These are phyloP conservation scores for Diplogasteroides magnus DNA, from an alignment of 1,140 invertebrate species.

Conservation along the genomic window DNA sequence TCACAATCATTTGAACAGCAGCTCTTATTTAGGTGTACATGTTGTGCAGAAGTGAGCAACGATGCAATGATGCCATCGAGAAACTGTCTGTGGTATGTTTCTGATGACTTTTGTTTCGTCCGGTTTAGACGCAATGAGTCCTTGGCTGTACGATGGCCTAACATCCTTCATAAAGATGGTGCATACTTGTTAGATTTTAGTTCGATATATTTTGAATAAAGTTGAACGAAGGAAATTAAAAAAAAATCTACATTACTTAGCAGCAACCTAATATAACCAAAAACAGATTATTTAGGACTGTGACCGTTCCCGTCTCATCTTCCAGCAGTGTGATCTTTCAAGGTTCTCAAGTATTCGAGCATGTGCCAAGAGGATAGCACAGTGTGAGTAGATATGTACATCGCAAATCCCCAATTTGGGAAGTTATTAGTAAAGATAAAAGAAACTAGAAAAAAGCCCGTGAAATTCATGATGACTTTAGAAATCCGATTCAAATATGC, in stretches of 20 bases:
- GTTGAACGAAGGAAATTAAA: neutral
- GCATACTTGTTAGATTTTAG: too few species aligned
- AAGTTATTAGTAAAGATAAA: neutral
- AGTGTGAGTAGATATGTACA: too few species aligned
- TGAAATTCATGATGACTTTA: too few species aligned
- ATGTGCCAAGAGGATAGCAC: conserved; percentile 9
- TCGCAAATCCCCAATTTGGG: too few species aligned
- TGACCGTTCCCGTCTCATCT: neutral
- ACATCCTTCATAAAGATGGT: too few species aligned
- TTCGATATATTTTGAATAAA: too few species aligned
- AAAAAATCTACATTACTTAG: neutral
- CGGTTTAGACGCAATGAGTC: too few species aligned
- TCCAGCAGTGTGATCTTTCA: too few species aligned
- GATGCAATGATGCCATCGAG: conserved; percentile 18
- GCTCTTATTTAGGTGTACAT: conserved; percentile 21
- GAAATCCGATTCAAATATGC: conserved; percentile 24
- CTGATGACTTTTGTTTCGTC: too few species aligned
- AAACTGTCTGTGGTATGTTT: conserved; percentile 17
- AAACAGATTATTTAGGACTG: too few species aligned
- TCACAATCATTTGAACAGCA: neutral
- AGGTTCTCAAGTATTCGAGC: conserved; percentile 18
- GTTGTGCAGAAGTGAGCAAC: conserved; percentile 27
- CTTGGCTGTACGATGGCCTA: too few species aligned
- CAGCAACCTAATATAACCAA: conserved; percentile 1
- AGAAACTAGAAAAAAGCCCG: conserved; percentile 18